Evolutionary conservation across 2,113 vertebrate genomes (phyloP), one percentile per base, ranked within the genome.

Genomic region (Galemys pyrenaicus): DNA sequence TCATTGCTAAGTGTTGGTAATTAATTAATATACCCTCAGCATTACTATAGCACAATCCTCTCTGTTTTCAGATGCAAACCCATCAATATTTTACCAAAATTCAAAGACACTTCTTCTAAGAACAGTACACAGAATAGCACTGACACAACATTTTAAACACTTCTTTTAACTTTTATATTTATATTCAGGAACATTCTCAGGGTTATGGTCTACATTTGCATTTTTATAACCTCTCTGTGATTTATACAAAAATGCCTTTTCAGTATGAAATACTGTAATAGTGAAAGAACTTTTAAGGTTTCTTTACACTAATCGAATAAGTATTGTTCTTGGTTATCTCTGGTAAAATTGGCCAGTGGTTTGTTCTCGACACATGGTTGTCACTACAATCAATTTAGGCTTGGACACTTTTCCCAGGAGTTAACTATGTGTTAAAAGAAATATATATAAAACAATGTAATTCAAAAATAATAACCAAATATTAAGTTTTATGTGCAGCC

Each of bases 181-280:
- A 68, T 30, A 13, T 26, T 78, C 75, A 35, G 32, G 3, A 49
- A 68, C 19, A 39, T 39, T 49, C 16, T 87, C 35, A 75, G 37
- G 2, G 1, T 15, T 32, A 54, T 10, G 3, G 15, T 0, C 0
- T n/a, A 0, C 4, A 39, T 62, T 62, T 22, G 20, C 17, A 56
- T 56, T 56, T 22, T 56, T 56, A 17, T 56, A 56, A 56, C 20
- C 6, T 2, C 17, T 22, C 20, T 56, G 9, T 58, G 16, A 86
- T 75, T 92, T 85, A 54, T 3, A 71, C 32, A 24, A 26, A 49
- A 56, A 22, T 17, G 8, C 0, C 0, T 58, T 92, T 37, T n/a
- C 1, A 20, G 8, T 4, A 6, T 78, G 11, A 91, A 6, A 56
- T 9, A 26, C 28, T 58, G 26, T 35, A 35, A 71, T 41, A 13